A percentile compares a stretch with the other conserved stretches of the same genome.
phyloP scores from a whole-genome alignment of 2,113 vertebrate genomes.

The Collichthys lucidus region DNA sequence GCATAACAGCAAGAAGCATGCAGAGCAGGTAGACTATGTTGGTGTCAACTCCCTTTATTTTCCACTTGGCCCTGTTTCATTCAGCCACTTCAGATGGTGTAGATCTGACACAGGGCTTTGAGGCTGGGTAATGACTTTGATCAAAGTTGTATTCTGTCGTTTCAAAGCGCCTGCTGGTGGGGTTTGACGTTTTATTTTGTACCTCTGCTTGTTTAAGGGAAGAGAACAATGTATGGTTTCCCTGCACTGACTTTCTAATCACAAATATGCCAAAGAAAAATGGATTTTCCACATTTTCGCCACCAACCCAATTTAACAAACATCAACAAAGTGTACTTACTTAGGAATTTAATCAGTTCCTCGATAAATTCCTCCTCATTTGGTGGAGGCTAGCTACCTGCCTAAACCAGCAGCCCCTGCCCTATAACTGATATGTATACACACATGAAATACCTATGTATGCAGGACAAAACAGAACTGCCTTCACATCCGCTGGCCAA shows the following conservation, averaged over 20 bases:
- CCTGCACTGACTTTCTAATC: background rate
- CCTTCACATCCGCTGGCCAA: no score
- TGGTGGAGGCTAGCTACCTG: background rate
- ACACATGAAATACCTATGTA: background rate
- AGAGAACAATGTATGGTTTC: constrained; percentile 2
- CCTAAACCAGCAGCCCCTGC: background rate
- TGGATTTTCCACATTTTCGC: background rate
- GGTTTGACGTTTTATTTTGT: constrained; percentile 43
- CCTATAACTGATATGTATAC: background rate
- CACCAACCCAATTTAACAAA: background rate
- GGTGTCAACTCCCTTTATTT: constrained; percentile 71
- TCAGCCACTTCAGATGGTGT: constrained; percentile 44
- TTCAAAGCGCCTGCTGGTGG: background rate
- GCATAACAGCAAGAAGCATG: constrained; percentile 83
- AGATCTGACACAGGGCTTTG: constrained; percentile 23
- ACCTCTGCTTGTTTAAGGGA: constrained; percentile 14
- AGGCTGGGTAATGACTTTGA: constrained; percentile 46
- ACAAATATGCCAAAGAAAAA: background rate
- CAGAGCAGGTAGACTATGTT: constrained; percentile 66
- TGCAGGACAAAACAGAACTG: background rate
- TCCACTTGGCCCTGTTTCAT: constrained; percentile 45
- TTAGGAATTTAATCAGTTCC: background rate
- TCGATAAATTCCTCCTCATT: background rate
- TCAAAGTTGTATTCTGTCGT: constrained; percentile 50
- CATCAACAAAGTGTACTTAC: background rate